These are phyloP conservation scores for Protaetia brevitarsis DNA, from an alignment of 1,140 invertebrate species.

Conservation along the genomic window DNA sequence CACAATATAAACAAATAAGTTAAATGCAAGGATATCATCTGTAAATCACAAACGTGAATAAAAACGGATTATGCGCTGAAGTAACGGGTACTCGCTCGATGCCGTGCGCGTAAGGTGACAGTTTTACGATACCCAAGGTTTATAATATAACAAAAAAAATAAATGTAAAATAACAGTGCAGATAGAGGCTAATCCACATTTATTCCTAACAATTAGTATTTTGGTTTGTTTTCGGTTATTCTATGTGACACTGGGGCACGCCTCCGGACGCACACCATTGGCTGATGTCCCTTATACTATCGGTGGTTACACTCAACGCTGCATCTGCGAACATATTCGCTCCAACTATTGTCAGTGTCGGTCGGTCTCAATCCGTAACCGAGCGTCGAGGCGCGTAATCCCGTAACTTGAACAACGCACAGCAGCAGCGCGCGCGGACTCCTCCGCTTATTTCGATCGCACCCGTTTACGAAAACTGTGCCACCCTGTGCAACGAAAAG, in stretches of 20 bases:
- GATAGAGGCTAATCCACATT: background rate
- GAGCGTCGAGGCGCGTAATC: background rate
- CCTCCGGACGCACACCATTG: conserved; percentile 6
- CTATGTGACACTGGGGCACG: conserved; percentile 7
- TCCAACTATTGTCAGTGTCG: conserved; percentile 27
- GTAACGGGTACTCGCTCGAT: too few relatives aligned
- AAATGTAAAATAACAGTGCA: background rate
- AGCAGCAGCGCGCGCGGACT: too few relatives aligned
- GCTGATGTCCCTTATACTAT: conserved; percentile 18
- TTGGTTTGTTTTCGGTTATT: background rate
- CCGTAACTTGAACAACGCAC: too few relatives aligned
- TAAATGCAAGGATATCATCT: too few relatives aligned
- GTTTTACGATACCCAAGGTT: too few relatives aligned
- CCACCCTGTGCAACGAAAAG: too few relatives aligned
- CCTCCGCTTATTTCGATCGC: too few relatives aligned
- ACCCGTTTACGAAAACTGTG: too few relatives aligned
- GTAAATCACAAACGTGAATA: too few relatives aligned
- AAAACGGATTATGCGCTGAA: too few relatives aligned
- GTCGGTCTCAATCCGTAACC: background rate
- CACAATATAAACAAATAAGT: too few relatives aligned
- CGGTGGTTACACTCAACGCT: background rate
- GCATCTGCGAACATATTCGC: conserved; percentile 28
- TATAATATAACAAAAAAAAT: background rate
- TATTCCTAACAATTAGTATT: background rate
- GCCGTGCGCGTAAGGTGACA: too few relatives aligned